Evolutionary conservation across 2,113 vertebrate genomes (phyloP), one percentile per base, ranked within the genome.

Genomic region (Ibidorhyncha struthersii): DNA sequence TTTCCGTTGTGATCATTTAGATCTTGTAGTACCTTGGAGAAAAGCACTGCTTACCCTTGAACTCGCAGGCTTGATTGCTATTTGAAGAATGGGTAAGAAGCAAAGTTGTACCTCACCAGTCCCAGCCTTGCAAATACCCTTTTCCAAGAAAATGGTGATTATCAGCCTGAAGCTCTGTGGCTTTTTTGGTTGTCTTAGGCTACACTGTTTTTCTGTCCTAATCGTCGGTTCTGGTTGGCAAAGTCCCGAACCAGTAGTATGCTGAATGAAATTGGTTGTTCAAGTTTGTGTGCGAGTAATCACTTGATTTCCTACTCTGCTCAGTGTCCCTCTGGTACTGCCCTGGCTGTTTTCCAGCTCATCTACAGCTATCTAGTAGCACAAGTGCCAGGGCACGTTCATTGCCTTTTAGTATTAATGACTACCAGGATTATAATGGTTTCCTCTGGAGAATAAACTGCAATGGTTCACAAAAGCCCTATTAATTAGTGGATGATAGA

Each of bases 391-490:
- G 38, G 70, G 23, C 72, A 79, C 0, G 1, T 89, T 88, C 45
- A 22, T 67, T 90, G 80, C 80, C 47, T 95, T 83, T 97, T 84
- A 81, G 50, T 96, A 78, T 93, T 95, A 94, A 94, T 95, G 82
- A 81, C 88, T 94, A 52, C 23, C 38, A 90, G 82, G 82, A 77
- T 93, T 88, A 86, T 83, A 81, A 73, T 27, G 32, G 59, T 79
- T 92, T 89, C 77, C 80, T 92, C 90, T 47, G 59, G 95, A 90
- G 92, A 92, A 43, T 1, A 16, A 95, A 55, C 49, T 50, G 59
- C 0, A 0, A 2, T 55, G 69, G 40, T 83, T 92, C 69, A 90
- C 90, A 89, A 92, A 88, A 95, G 56, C 86, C 34, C 9, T 90
- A 92, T 96, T 90, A 93, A 93, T 97, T 95, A 95, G 71, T 16